A percentile compares a stretch with the other conserved stretches of the same genome.
Evolutionary conservation across 2,113 vertebrate species (phyloP).

Genomic region (Pterophyllum scalare): DNA sequence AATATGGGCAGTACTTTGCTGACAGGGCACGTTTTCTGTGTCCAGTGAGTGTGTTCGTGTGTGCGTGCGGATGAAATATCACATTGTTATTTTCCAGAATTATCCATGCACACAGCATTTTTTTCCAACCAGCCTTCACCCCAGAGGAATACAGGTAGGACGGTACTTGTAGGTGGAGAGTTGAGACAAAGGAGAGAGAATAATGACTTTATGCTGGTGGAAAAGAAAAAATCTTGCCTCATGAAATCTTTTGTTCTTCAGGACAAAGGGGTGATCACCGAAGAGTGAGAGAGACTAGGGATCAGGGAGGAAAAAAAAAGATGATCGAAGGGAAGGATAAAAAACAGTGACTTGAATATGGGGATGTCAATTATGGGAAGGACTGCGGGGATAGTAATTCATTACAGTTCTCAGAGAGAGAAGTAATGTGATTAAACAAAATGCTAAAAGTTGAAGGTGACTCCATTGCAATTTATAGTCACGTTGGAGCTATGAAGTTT

Average conservation of each 20-base stretch:
- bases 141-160: slow-evolving; percentile 58
- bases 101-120: slow-evolving; percentile 54
- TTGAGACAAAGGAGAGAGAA: slow-evolving; percentile 29
- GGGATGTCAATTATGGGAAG: neutral
- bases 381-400: slow-evolving; percentile 47
- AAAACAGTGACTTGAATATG: slow-evolving; percentile 20
- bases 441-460: neutral
- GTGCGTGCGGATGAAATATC: slow-evolving; percentile 60
- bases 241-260: slow-evolving; percentile 53
- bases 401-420: slow-evolving; percentile 35
- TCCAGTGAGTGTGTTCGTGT: slow-evolving; percentile 22
- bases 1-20: slow-evolving; percentile 67
- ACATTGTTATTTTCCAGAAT: slow-evolving; percentile 64
- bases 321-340: slow-evolving; percentile 7
- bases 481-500: neutral
- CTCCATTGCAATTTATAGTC: neutral
- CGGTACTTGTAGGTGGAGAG: slow-evolving; percentile 33
- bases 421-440: slow-evolving; percentile 27
- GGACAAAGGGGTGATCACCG: slow-evolving; percentile 5
- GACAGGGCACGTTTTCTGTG: slow-evolving; percentile 56
- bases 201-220: slow-evolving; percentile 47
- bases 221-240: slow-evolving; percentile 30
- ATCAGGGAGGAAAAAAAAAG: neutral
- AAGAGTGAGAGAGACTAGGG: neutral
- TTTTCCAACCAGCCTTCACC: slow-evolving; percentile 5